phyloP scores from a whole-genome alignment of 2,888 invertebrate species.

The Oscheius sp. region DNA sequence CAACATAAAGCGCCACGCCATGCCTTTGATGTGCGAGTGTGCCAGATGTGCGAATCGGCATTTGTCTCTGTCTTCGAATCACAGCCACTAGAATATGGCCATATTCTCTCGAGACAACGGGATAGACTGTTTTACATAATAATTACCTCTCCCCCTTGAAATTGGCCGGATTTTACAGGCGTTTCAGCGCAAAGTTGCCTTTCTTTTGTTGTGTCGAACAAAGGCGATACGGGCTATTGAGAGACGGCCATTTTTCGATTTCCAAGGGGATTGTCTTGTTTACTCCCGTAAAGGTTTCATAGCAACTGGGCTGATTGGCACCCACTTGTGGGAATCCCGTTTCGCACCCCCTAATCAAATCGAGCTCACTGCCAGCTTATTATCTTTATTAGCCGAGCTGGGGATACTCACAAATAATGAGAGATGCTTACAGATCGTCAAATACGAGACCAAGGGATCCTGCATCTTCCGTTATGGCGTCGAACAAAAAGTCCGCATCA shows the following conservation, averaged over 20 bases:
- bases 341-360: slow-evolving; percentile 16
- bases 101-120: not conserved
- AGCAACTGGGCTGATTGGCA: slow-evolving; percentile 4
- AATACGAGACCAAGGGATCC: slow-evolving; percentile 71
- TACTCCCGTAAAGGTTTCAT: too few species aligned
- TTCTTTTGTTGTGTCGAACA: slow-evolving; percentile 2
- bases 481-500: slow-evolving; percentile 74
- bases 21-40: slow-evolving; percentile 27
- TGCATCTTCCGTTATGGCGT: slow-evolving; percentile 75
- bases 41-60: slow-evolving; percentile 30
- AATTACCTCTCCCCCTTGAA: not conserved
- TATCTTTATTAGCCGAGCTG: not conserved
- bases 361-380: slow-evolving; percentile 10
- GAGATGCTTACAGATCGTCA: slow-evolving; percentile 51
- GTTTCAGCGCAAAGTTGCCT: slow-evolving; percentile 29
- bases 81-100: slow-evolving; percentile 14
- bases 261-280: too few species aligned
- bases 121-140: too few species aligned
- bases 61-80: slow-evolving; percentile 23
- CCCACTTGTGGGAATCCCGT: slow-evolving; percentile 25
- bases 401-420: too few species aligned
- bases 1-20: slow-evolving; percentile 32
- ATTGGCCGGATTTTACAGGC: not conserved
- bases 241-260: not conserved
- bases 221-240: slow-evolving; percentile 29